phyloP scores from a whole-genome alignment of 2,888 invertebrate genomes.

The Epinotia demarniana region DNA sequence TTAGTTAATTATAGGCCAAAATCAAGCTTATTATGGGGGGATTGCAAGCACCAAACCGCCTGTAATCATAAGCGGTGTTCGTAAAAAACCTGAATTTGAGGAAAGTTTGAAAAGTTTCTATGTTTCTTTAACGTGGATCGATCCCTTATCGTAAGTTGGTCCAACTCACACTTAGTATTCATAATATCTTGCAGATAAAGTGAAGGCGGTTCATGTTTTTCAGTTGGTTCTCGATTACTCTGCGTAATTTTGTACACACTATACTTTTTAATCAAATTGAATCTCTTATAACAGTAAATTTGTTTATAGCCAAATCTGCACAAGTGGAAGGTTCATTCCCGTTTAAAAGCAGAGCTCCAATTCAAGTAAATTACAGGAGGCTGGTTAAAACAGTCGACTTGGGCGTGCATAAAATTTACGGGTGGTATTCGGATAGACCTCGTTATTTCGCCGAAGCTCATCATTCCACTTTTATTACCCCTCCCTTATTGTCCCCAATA shows the following conservation, averaged over 20 bases:
- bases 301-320: conserved; percentile 6
- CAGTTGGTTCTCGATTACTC: no score
- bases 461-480: conserved; percentile 71
- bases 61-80: no score
- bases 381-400: conserved; percentile 42
- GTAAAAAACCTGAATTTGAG: no score
- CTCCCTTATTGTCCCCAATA: conserved; percentile 78
- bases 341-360: conserved; percentile 34
- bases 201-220: no score
- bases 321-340: conserved; percentile 34
- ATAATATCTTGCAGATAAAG: no score
- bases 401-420: conserved; percentile 50
- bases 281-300: background rate
- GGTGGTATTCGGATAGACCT: conserved; percentile 50
- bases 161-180: no score
- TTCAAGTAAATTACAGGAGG: conserved; percentile 42
- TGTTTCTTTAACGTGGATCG: no score
- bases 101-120: no score
- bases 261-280: background rate
- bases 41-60: no score
- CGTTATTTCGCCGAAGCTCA: conserved; percentile 58
- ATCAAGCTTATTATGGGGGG: no score
- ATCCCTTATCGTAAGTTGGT: no score
- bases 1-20: no score
- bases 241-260: background rate